These are phyloP conservation scores for Stomatorhinus walkeri DNA, from an alignment of 2,797 vertebrate species.

Conservation along the genomic window DNA sequence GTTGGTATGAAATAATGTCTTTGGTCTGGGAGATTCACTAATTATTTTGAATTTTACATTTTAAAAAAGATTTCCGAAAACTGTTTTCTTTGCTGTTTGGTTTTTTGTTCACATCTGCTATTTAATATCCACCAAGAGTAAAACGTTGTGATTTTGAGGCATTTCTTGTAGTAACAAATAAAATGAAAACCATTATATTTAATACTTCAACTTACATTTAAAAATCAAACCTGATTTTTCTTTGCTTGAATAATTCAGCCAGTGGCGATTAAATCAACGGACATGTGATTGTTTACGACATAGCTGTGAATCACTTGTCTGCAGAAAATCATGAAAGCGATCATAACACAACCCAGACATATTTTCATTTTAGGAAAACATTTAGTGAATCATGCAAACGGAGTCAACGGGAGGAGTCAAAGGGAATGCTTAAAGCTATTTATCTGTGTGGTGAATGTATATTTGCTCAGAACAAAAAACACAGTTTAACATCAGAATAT, in stretches of 20 bases:
- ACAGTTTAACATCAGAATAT: neutral
- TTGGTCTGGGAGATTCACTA: neutral
- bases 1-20: neutral
- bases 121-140: neutral
- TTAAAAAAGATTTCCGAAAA: neutral
- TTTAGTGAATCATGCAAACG: neutral
- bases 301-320: neutral
- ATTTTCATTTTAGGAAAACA: neutral
- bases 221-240: neutral
- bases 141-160: neutral
- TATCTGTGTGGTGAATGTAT: neutral
- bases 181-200: neutral
- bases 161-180: neutral
- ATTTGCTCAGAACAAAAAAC: neutral
- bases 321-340: conserved; percentile 32
- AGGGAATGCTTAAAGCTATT: neutral
- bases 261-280: neutral
- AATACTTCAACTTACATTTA: neutral
- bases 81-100: neutral
- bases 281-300: neutral
- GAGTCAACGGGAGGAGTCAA: neutral
- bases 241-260: neutral
- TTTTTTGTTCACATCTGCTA: neutral
- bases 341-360: conserved; percentile 42
- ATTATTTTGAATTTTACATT: neutral